Evolutionary conservation across 2,113 vertebrate genomes (phyloP).

Genomic region (Pao palembangensis): DNA sequence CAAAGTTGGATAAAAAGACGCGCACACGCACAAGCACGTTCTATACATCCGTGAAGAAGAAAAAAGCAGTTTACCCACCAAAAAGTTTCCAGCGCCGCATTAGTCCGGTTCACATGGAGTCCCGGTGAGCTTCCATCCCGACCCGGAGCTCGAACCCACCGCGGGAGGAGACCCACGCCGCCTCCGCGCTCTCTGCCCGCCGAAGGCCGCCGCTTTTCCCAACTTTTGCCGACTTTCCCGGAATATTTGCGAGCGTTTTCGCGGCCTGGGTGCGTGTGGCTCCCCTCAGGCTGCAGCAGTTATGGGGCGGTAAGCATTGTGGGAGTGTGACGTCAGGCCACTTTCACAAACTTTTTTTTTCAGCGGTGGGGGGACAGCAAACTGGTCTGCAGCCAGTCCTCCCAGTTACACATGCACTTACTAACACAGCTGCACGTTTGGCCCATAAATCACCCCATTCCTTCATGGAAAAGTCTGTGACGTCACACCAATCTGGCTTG

Average conservation of each 20-base stretch:
- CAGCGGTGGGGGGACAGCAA: slow-evolving; percentile 16
- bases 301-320: slow-evolving; percentile 82
- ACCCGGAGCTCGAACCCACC: slow-evolving; percentile 61
- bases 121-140: slow-evolving; percentile 71
- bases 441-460: neutral
- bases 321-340: slow-evolving; percentile 83
- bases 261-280: slow-evolving; percentile 74
- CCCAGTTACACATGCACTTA: slow-evolving; percentile 5
- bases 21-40: slow-evolving; percentile 64
- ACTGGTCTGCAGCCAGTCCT: slow-evolving; percentile 28
- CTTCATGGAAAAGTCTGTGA: too few species aligned
- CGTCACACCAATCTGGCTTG: too few species aligned
- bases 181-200: slow-evolving; percentile 38
- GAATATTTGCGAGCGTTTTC: slow-evolving; percentile 37
- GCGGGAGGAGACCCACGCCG: slow-evolving; percentile 63
- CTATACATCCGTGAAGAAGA: slow-evolving; percentile 41
- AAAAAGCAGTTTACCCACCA: slow-evolving; percentile 71
- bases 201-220: slow-evolving; percentile 38
- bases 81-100: slow-evolving; percentile 81
- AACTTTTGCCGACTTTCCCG: slow-evolving; percentile 42
- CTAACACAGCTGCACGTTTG: slow-evolving; percentile 22
- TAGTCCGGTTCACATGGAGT: slow-evolving; percentile 72
- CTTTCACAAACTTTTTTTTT: slow-evolving; percentile 71
- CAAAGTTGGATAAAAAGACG: slow-evolving; percentile 34
- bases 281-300: slow-evolving; percentile 78